Evolutionary conservation across 2,113 vertebrate species (phyloP), one percentile per base, ranked within the genome.

Genomic region (Campylomormyrus tamandua): DNA sequence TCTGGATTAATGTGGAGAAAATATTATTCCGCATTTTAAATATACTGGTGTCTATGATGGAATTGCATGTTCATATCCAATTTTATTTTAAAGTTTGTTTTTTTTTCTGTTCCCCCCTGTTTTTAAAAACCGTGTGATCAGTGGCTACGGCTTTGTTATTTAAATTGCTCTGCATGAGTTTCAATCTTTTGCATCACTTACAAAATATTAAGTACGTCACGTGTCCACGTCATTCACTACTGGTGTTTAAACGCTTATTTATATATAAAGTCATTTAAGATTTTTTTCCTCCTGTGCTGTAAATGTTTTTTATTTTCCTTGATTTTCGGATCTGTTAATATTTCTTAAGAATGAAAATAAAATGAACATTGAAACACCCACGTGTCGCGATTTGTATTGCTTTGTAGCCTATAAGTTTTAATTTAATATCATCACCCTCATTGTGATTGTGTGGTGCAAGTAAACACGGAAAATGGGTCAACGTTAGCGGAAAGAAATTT

Each of bases 301-400:
- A 87, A 87, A 87, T 87, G 85, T 52, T 87, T 87, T 87, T 87
- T 56, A 87, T 87, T 87, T 87, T 27, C 83, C 31, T 87, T 21
- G 50, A 53, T 53, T 48, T 87, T 56, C 10, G 48, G 31, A 35
- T 87, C 21, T 87, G 46, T 87, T 87, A 87, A 87, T 87, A 87
- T 87, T 87, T 87, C 85, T 56, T 56, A 87, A 56, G 27, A 48
- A 87, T 87, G 85, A 87, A 56, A 87, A 87, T 87, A 87, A 87
- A 87, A 42, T 1, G 46, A 27, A 87, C 50, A 87, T 35, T 87
- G 46, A 39, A 52, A 87, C n/a, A 3, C 6, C n/a, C n/a, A n/a
- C 35, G n/a, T 56, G 85, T 19, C 45, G 45, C 83, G 62, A 31
- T 70, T 27, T 70, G 62, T 70, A 11, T 56, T 56, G 58, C 24